phyloP scores from a whole-genome alignment of 2,797 vertebrate species.

The Oreortyx pictus region DNA sequence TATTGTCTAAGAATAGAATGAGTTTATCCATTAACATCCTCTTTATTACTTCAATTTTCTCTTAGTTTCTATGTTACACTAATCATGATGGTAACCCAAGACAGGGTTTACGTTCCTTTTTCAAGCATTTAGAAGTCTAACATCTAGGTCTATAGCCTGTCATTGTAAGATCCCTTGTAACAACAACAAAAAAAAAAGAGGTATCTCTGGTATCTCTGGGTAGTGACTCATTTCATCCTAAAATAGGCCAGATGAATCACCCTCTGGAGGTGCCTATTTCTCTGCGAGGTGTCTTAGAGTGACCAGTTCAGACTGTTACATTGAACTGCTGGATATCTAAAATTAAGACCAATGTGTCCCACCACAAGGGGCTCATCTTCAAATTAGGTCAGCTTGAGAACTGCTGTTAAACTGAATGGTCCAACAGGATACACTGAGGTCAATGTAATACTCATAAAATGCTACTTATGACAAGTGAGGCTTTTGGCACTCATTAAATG shows the following conservation, averaged over 20 bases:
- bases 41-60: background rate
- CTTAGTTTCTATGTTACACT: background rate
- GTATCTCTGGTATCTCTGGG: background rate
- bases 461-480: background rate
- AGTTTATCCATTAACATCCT: background rate
- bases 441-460: background rate
- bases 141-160: background rate
- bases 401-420: background rate
- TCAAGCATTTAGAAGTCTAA: background rate
- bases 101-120: background rate
- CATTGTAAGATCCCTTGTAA: background rate
- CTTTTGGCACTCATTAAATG: background rate
- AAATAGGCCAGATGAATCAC: conserved; percentile 27
- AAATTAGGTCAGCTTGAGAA: background rate
- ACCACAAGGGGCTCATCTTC: background rate
- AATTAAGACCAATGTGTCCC: background rate
- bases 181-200: background rate
- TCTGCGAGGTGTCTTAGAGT: background rate
- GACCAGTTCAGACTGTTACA: background rate
- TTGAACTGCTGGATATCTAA: background rate
- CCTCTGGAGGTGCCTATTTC: background rate
- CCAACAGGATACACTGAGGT: background rate
- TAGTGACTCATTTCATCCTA: conserved; percentile 6
- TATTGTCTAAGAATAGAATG: background rate
- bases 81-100: background rate